Evolutionary conservation across 2,113 vertebrate genomes (phyloP).

Genomic region (Rhadina sibilatrix): DNA sequence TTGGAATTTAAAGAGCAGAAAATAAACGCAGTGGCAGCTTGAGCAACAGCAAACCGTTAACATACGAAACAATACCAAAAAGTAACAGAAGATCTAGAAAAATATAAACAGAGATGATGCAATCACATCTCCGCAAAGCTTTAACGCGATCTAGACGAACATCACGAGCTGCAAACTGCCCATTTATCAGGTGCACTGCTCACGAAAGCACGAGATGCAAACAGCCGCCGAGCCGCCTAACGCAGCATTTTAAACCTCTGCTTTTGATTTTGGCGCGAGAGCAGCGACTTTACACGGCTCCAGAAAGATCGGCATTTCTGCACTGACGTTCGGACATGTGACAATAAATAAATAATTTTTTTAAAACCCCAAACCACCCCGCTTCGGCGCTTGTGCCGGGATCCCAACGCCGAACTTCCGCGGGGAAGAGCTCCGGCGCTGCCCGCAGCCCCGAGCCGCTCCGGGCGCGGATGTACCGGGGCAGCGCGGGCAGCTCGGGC

Average conservation of each 20-base stretch:
- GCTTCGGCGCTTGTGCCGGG: background rate
- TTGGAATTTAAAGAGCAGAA: background rate
- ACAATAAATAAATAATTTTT: background rate
- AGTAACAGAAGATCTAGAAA: background rate
- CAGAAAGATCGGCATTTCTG: background rate
- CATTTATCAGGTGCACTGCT: background rate
- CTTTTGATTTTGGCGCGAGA: conserved; percentile 27
- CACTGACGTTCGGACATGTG: background rate
- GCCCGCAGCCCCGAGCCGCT: background rate
- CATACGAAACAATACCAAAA: background rate
- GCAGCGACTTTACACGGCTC: background rate
- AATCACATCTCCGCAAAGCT: background rate
- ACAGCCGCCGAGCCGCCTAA: background rate
- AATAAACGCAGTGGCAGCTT: background rate
- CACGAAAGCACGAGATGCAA: background rate
- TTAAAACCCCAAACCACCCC: background rate
- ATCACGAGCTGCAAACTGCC: background rate
- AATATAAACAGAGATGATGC: background rate
- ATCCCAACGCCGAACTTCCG: background rate
- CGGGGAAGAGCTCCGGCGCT: background rate
- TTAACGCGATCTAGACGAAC: accelerated
- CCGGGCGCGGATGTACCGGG: background rate
- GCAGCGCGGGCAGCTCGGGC: background rate
- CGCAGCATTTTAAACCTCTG: background rate
- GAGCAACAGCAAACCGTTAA: background rate